Percentiles rank a stretch among this genome's conserved stretches.
phyloP scores from a whole-genome alignment of 2,113 vertebrate genomes.

The Sporophila hypoxantha region DNA sequence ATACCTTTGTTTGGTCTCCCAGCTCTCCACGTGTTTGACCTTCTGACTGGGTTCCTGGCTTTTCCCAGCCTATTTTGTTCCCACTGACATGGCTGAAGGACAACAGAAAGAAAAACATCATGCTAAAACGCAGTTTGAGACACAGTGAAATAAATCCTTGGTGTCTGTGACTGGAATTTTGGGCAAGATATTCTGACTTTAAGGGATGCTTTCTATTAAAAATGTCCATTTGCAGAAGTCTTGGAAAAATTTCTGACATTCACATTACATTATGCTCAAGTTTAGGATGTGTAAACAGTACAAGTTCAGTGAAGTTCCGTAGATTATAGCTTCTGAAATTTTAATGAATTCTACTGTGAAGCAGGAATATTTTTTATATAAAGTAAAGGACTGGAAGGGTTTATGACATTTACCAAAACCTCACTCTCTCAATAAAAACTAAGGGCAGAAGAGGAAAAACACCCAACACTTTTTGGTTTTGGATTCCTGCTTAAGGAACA shows the following conservation, averaged over 20 bases:
- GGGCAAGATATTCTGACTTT: not conserved
- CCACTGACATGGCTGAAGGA: constrained; percentile 81
- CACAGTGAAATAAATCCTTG: not conserved
- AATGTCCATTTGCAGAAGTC: not conserved
- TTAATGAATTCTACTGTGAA: not conserved
- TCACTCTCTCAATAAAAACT: not conserved
- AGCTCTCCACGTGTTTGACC: constrained; percentile 69
- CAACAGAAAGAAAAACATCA: constrained; percentile 1
- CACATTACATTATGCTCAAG: not conserved
- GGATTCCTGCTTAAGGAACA: not conserved
- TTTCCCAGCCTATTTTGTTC: constrained; percentile 84
- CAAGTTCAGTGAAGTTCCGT: not conserved
- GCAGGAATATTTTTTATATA: not conserved
- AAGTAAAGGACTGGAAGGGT: not conserved
- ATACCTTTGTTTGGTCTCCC: constrained; percentile 87
- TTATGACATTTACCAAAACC: constrained; percentile 28
- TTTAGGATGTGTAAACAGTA: not conserved
- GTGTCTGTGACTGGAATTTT: not conserved
- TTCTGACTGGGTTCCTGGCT: constrained; percentile 75
- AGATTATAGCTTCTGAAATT: not conserved
- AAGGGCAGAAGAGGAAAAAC: not conserved
- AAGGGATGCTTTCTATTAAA: not conserved
- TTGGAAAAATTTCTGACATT: not conserved
- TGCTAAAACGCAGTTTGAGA: not conserved
- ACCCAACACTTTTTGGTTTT: not conserved